phyloP scores from a whole-genome alignment of 37 sponge, comb jelly and placozoan species.

The Halisarca cf. caerulea region DNA sequence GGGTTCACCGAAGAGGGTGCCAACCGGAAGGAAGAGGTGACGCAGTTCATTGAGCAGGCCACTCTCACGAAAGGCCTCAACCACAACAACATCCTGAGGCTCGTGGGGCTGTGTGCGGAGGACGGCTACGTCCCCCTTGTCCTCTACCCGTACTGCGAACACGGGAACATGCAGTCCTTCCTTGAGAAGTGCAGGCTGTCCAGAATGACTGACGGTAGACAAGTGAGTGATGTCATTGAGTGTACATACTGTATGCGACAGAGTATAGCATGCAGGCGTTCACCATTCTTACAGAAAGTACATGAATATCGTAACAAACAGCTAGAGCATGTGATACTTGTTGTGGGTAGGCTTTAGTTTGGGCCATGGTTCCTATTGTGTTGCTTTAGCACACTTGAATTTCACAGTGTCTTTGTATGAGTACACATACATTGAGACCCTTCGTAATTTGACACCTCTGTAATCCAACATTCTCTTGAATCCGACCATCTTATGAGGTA shows the following conservation, averaged over 20 bases:
- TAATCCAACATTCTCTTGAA: too few relatives aligned
- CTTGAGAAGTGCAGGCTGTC: slow-evolving; percentile 42
- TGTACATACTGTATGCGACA: background rate
- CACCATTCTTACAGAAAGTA: too few relatives aligned
- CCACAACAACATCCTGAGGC: slow-evolving; percentile 58
- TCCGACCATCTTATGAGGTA: too few relatives aligned
- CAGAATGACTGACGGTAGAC: background rate
- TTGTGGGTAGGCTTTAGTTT: too few relatives aligned
- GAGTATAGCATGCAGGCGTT: background rate
- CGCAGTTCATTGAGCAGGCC: slow-evolving; percentile 58
- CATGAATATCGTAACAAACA: too few relatives aligned
- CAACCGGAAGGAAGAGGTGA: slow-evolving; percentile 44
- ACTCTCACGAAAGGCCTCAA: slow-evolving; percentile 52
- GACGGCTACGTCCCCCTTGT: slow-evolving; percentile 69
- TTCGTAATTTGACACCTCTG: too few relatives aligned
- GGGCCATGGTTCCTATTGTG: too few relatives aligned
- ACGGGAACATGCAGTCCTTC: slow-evolving; percentile 64
- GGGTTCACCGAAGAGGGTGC: slow-evolving; percentile 10
- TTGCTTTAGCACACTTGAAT: too few relatives aligned
- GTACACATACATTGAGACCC: too few relatives aligned
- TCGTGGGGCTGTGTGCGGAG: slow-evolving; percentile 63
- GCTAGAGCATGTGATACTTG: too few relatives aligned
- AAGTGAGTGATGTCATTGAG: background rate
- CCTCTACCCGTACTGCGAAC: slow-evolving; percentile 59
- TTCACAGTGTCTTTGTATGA: too few relatives aligned